Conservation (phyloP, 2,113 vertebrate species). For the Tachysurus fulvidraco region DNA sequence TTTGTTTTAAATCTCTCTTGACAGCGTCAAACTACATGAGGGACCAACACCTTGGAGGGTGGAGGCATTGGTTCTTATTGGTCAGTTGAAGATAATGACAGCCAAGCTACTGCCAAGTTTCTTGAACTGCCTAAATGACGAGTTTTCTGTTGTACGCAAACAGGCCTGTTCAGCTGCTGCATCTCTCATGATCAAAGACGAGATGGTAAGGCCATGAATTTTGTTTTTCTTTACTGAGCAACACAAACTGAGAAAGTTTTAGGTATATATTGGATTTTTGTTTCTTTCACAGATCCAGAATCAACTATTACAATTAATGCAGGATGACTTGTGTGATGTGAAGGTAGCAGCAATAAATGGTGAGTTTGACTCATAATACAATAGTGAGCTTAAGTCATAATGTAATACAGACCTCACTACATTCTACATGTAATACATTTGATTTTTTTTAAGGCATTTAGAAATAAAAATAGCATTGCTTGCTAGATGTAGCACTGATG, state of each 20-base stretch:
- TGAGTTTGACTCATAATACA: constrained; percentile 45
- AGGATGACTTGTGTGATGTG: constrained; percentile 75
- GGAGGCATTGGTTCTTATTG: constrained; percentile 70
- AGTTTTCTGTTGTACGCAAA: constrained; percentile 68
- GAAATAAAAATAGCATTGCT: background rate
- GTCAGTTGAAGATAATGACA: constrained; percentile 72
- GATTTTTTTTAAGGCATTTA: background rate
- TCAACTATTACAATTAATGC: constrained; percentile 58
- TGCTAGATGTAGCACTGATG: background rate
- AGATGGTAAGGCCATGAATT: constrained; percentile 59
- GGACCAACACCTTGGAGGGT: constrained; percentile 63
- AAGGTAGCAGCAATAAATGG: constrained; percentile 75
- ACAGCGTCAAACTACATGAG: constrained; percentile 67
- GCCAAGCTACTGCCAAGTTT: constrained; percentile 73
- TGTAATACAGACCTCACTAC: background rate
- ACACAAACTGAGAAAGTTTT: background rate
- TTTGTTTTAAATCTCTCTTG: constrained; percentile 27
- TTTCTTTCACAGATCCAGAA: constrained; percentile 52
- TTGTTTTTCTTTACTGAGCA: background rate
- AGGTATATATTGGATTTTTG: background rate
- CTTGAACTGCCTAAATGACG: constrained; percentile 72
- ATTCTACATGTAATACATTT: background rate
- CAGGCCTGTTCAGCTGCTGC: constrained; percentile 75
- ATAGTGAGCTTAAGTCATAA: too few relatives aligned
- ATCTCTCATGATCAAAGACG: constrained; percentile 66